Conservation (phyloP, 2,888 invertebrate species). For the Lapara coniferarum region DNA sequence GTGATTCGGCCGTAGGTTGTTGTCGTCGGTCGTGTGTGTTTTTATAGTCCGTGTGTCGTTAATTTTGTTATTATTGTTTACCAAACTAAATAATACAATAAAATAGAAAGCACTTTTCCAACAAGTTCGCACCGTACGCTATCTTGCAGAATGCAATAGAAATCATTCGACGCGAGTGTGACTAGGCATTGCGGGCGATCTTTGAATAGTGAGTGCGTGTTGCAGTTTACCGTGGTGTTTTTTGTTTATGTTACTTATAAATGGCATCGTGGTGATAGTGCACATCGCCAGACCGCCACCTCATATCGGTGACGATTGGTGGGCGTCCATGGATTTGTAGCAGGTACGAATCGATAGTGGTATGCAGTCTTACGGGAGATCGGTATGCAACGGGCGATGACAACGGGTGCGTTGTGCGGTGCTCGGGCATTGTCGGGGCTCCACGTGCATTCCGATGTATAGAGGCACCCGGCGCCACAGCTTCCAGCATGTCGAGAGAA, state of each 20-base stretch:
- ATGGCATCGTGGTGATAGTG: constrained; percentile 34
- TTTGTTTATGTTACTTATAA: constrained; percentile 31
- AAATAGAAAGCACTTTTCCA: neutral
- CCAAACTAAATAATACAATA: constrained; percentile 15
- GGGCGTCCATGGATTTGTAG: constrained; percentile 66
- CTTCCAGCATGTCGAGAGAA: neutral
- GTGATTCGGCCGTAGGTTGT: constrained; percentile 9
- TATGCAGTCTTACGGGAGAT: constrained; percentile 39
- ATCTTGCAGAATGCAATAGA: constrained; percentile 32
- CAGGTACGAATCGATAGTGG: constrained; percentile 53
- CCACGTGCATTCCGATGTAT: constrained; percentile 37
- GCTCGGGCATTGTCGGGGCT: constrained; percentile 40
- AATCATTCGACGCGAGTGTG: constrained; percentile 40
- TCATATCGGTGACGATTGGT: constrained; percentile 30
- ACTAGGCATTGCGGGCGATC: constrained; percentile 48
- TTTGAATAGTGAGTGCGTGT: constrained; percentile 45
- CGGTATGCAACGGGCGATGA: constrained; percentile 52
- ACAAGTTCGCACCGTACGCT: neutral
- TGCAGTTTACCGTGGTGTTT: constrained; percentile 33
- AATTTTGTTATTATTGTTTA: constrained; percentile 27
- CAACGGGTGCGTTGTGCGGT: constrained; percentile 29
- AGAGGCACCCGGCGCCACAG: constrained; percentile 25
- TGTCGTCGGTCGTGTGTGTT: constrained; percentile 15
- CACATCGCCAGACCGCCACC: constrained; percentile 7
- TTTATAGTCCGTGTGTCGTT: neutral